Percentiles rank a stretch among this genome's conserved stretches.
Evolutionary conservation across 2,888 invertebrate genomes (phyloP).

Genomic region (Synanthedon formicaeformis): DNA sequence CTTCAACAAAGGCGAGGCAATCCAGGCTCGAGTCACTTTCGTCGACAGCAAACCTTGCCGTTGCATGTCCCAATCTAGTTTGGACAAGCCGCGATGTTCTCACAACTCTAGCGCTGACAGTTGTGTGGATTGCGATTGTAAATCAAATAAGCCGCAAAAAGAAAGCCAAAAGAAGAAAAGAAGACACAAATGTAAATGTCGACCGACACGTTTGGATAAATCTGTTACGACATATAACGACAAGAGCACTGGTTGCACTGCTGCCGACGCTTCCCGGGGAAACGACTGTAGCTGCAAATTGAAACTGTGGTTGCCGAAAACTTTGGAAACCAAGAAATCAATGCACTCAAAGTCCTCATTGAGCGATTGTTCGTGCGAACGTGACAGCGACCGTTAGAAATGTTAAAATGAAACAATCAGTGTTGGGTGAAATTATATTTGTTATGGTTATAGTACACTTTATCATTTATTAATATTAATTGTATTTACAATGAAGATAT

Average conservation of each 20-base stretch:
- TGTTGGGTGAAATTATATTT: conserved; percentile 57
- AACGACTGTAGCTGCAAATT: conserved; percentile 1
- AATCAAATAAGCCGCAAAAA: neutral
- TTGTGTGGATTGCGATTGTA: neutral
- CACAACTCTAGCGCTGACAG: no score
- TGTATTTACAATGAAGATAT: conserved; percentile 53
- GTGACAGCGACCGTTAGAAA: neutral
- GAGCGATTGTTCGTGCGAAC: neutral
- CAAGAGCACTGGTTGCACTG: conserved; percentile 10
- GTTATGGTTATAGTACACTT: conserved; percentile 55
- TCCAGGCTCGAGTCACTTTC: conserved; percentile 24
- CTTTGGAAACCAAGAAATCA: neutral
- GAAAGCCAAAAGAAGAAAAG: conserved; percentile 3
- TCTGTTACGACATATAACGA: conserved; percentile 25
- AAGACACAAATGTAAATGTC: conserved; percentile 11
- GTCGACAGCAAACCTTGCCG: conserved; percentile 15
- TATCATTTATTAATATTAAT: conserved; percentile 58
- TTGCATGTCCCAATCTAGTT: conserved; percentile 8
- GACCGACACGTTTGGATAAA: conserved; percentile 19
- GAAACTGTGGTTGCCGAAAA: conserved; percentile 2
- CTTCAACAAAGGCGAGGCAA: conserved; percentile 19
- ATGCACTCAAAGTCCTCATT: neutral
- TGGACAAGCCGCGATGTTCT: neutral
- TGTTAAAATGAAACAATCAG: conserved; percentile 24
- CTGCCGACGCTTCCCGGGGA: conserved; percentile 1